These are phyloP conservation scores for Ptilorrhoa leucosticta DNA, from an alignment of 2,113 vertebrate species.

Conservation along the genomic window DNA sequence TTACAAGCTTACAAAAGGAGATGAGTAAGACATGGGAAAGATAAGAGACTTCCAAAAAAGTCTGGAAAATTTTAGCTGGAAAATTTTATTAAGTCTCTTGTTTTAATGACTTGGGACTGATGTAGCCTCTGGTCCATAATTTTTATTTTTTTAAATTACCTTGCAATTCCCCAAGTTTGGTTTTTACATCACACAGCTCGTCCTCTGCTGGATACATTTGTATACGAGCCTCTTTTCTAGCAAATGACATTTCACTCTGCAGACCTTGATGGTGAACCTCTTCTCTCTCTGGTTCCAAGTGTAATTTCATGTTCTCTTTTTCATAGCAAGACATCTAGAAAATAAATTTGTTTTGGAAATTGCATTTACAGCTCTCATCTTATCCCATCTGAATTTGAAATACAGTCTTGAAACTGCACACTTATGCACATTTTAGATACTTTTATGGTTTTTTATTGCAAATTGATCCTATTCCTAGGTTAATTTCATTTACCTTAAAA, in stretches of 20 bases:
- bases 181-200: conserved; percentile 52
- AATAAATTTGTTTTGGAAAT: background rate
- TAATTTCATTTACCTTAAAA: background rate
- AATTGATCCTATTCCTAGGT: background rate
- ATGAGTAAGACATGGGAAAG: background rate
- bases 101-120: background rate
- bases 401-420: background rate
- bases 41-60: background rate
- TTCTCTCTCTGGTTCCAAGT: conserved; percentile 78
- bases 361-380: background rate
- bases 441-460: background rate
- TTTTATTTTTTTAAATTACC: conserved; percentile 49
- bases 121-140: background rate
- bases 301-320: conserved; percentile 77
- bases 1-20: background rate
- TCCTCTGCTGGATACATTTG: conserved; percentile 63
- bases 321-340: conserved; percentile 74
- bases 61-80: background rate
- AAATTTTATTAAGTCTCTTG: background rate
- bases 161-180: conserved; percentile 65
- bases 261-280: conserved; percentile 75
- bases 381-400: background rate
- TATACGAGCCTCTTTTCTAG: conserved; percentile 64
- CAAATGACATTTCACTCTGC: conserved; percentile 79
- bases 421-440: background rate